A percentile compares a stretch with the other conserved stretches of the same genome.
Conservation (phyloP, 2,888 invertebrate genomes). For the Pandemis corylana region DNA sequence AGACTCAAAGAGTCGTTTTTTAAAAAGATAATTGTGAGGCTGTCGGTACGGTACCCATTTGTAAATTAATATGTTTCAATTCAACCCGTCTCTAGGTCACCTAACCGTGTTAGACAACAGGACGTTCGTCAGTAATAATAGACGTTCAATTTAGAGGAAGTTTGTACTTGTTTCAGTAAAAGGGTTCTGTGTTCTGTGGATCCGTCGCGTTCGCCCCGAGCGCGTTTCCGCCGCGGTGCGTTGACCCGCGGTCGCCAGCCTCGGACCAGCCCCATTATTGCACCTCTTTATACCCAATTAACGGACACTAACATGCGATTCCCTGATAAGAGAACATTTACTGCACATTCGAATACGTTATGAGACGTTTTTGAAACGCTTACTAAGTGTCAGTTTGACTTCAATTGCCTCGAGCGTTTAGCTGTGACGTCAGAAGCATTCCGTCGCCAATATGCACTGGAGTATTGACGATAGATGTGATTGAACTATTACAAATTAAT, state of each 20-base stretch:
- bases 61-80: conserved; percentile 37
- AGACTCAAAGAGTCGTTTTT: neutral
- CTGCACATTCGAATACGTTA: conserved; percentile 36
- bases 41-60: conserved; percentile 11
- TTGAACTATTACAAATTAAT: conserved; percentile 10
- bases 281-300: conserved; percentile 58
- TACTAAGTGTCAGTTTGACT: conserved; percentile 13
- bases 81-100: conserved; percentile 22
- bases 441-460: neutral
- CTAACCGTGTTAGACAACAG: conserved; percentile 25
- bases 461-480: neutral
- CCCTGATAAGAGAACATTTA: conserved; percentile 36
- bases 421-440: conserved; percentile 5
- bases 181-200: conserved; percentile 36
- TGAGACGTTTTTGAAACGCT: conserved; percentile 24
- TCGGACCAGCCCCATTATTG: conserved; percentile 48
- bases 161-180: conserved; percentile 41
- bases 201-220: conserved; percentile 48
- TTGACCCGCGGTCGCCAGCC: conserved; percentile 49
- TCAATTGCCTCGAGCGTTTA: conserved; percentile 9
- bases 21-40: conserved; percentile 7
- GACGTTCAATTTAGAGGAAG: conserved; percentile 35
- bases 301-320: conserved; percentile 48
- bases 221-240: conserved; percentile 53
- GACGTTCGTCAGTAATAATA: conserved; percentile 45